These are phyloP conservation scores for Sterrhoptilus dennistouni DNA, from an alignment of 2,113 vertebrate species.

Conservation along the genomic window DNA sequence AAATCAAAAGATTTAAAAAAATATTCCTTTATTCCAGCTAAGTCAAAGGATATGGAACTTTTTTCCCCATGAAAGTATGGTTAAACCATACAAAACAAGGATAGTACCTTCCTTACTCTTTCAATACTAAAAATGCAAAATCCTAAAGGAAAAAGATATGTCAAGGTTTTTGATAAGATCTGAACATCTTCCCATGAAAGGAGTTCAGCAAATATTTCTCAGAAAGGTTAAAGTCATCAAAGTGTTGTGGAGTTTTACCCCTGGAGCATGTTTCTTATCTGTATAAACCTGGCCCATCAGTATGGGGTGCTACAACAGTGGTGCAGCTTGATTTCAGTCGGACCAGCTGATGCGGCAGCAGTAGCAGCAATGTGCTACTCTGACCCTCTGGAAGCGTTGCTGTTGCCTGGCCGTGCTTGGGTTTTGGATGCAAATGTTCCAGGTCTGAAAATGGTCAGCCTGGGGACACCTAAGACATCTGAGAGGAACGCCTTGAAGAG, in stretches of 20 bases:
- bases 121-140: background rate
- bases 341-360: fast-evolving
- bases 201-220: background rate
- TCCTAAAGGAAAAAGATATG: background rate
- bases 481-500: background rate
- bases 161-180: background rate
- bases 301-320: background rate
- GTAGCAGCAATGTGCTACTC: background rate
- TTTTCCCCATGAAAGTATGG: background rate
- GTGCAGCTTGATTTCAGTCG: fast-evolving
- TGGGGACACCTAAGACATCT: no score
- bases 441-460: background rate
- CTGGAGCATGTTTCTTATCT: background rate
- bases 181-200: background rate
- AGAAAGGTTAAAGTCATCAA: background rate
- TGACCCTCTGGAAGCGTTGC: background rate
- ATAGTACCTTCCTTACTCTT: background rate
- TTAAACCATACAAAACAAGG: background rate
- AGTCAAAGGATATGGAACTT: background rate
- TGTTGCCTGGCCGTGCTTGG: background rate
- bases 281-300: background rate
- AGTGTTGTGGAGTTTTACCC: background rate
- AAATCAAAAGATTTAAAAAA: fast-evolving
- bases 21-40: background rate
- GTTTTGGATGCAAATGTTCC: background rate